Evolutionary conservation across 2,113 vertebrate species (phyloP).

Genomic region (Argyrosomus japonicus): DNA sequence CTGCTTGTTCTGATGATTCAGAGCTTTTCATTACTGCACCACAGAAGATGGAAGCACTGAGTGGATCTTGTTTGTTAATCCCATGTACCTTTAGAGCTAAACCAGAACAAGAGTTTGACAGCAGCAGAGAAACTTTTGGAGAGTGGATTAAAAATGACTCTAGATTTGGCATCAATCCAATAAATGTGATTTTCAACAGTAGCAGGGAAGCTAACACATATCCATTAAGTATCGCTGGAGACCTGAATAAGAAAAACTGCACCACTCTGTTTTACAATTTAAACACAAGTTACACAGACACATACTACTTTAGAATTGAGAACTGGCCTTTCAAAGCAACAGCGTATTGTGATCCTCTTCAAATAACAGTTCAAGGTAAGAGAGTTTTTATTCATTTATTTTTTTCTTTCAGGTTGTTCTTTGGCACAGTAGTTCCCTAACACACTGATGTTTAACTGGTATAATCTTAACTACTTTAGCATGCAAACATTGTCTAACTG

Average conservation of each 20-base stretch:
- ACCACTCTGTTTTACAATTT: constrained; percentile 7
- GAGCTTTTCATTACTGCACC: neutral
- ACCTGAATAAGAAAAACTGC: neutral
- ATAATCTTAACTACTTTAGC: too few species aligned
- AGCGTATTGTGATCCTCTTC: constrained; percentile 35
- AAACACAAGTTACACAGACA: neutral
- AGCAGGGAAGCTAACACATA: neutral
- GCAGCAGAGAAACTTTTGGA: neutral
- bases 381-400: neutral
- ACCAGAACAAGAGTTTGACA: too few species aligned
- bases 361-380: constrained; percentile 56
- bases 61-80: neutral
- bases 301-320: constrained; percentile 63
- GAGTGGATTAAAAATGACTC: neutral
- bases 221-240: neutral
- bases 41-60: neutral
- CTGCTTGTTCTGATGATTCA: rapidly evolving
- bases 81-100: neutral
- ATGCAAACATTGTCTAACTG: too few species aligned
- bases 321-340: rapidly evolving
- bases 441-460: too few species aligned
- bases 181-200: constrained; percentile 3
- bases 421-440: neutral
- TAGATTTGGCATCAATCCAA: rapidly evolving
- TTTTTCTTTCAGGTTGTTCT: neutral